Evolutionary conservation across 2,888 invertebrate genomes (phyloP).

Genomic region (Ashinkailepas kermadecensis): DNA sequence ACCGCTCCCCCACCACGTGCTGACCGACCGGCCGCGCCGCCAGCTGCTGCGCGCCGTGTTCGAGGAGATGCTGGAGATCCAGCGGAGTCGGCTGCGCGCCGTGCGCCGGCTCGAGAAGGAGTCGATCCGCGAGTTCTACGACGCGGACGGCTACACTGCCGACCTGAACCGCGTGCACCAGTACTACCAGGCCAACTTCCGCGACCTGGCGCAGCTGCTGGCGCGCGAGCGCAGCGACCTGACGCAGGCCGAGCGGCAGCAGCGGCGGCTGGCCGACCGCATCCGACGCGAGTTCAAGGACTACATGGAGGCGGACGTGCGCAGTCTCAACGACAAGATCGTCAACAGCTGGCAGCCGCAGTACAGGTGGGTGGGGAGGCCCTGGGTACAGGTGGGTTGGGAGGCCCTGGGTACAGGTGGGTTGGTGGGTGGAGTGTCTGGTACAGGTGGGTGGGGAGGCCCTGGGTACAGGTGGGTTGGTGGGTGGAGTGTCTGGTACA

Average conservation of each 20-base stretch:
- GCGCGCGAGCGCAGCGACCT: background rate
- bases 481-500: background rate
- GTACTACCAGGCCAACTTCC: conserved; percentile 20
- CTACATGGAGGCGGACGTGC: conserved; percentile 16
- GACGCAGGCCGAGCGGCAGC: background rate
- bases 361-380: background rate
- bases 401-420: background rate
- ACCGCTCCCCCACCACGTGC: too few relatives aligned
- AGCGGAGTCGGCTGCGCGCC: background rate
- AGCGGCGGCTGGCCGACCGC: background rate
- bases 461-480: background rate
- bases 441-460: background rate
- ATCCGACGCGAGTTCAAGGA: background rate
- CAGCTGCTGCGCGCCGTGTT: conserved; percentile 18
- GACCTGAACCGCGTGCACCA: conserved; percentile 10
- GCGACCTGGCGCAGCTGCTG: conserved; percentile 8
- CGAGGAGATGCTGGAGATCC: conserved; percentile 22
- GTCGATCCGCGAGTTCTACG: conserved; percentile 12
- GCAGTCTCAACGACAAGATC: conserved; percentile 14
- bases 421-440: background rate
- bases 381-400: background rate
- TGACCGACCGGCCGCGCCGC: background rate
- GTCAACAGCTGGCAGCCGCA: conserved; percentile 20
- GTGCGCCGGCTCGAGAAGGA: background rate
- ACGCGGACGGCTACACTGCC: conserved; percentile 4